phyloP scores from a whole-genome alignment of 2,113 vertebrate genomes.

The Bombycilla garrulus region DNA sequence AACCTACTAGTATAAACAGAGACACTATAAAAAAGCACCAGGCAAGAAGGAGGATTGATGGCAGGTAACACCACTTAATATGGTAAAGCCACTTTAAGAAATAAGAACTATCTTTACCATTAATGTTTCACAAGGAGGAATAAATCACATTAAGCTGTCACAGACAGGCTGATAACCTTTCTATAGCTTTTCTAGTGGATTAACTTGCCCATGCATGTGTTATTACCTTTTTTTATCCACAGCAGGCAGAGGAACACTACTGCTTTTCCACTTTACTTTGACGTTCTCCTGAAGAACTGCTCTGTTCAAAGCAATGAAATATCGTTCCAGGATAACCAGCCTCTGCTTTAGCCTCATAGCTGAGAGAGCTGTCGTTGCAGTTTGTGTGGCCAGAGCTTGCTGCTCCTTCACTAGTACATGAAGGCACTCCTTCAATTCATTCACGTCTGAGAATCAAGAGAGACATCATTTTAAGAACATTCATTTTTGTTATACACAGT shows the following conservation, averaged over 20 bases:
- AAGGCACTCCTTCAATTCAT: conserved; percentile 91
- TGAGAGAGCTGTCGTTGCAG: conserved; percentile 91
- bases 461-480: not conserved
- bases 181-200: not conserved
- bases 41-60: not conserved
- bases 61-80: not conserved
- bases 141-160: not conserved
- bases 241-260: conserved; percentile 79
- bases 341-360: conserved; percentile 90
- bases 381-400: conserved; percentile 85
- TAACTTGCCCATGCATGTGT: not conserved
- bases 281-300: conserved; percentile 91
- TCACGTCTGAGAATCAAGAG: conserved; percentile 77
- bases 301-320: conserved; percentile 94
- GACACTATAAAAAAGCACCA: not conserved
- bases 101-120: not conserved
- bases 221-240: conserved; percentile 91
- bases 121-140: not conserved
- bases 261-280: conserved; percentile 89
- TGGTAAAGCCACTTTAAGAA: not conserved
- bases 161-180: not conserved
- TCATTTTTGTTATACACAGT: not conserved
- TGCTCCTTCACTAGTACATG: conserved; percentile 92
- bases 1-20: not conserved
- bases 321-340: conserved; percentile 92